These are phyloP conservation scores for Alloplasta piceator DNA, from an alignment of 2,888 invertebrate genomes.

Conservation along the genomic window DNA sequence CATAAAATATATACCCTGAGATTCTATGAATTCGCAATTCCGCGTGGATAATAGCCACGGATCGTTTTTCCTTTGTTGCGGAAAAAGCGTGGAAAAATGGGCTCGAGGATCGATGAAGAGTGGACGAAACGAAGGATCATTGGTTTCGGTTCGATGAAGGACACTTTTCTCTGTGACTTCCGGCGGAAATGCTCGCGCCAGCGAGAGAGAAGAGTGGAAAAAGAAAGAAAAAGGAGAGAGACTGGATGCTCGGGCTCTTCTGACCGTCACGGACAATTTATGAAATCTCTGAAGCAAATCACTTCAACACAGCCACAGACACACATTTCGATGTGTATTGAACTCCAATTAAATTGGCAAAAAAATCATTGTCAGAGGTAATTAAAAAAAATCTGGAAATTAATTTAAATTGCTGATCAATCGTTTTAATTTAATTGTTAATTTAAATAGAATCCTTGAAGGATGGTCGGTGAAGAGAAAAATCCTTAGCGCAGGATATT, in stretches of 20 bases:
- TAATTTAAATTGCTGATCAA: neutral
- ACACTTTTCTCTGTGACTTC: constrained; percentile 44
- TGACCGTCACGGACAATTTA: constrained; percentile 64
- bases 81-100: neutral
- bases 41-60: too few relatives aligned
- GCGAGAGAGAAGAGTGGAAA: constrained; percentile 13
- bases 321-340: neutral
- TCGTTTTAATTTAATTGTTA: neutral
- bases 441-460: too few relatives aligned
- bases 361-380: too few relatives aligned
- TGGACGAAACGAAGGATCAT: constrained; percentile 25
- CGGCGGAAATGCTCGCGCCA: constrained; percentile 59
- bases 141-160: constrained; percentile 43
- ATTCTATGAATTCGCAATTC: too few relatives aligned
- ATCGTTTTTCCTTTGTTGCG: neutral
- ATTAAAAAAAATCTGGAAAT: too few relatives aligned
- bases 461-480: too few relatives aligned
- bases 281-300: constrained; percentile 41
- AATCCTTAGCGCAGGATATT: too few relatives aligned
- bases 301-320: constrained; percentile 19
- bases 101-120: neutral
- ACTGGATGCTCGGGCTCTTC: constrained; percentile 45
- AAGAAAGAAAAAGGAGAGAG: constrained; percentile 26
- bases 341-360: too few relatives aligned
- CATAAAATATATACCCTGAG: too few relatives aligned